Percentiles rank a stretch among this genome's conserved stretches.
Evolutionary conservation across 2,888 invertebrate genomes (phyloP).

Genomic region (Cerastis leucographa): DNA sequence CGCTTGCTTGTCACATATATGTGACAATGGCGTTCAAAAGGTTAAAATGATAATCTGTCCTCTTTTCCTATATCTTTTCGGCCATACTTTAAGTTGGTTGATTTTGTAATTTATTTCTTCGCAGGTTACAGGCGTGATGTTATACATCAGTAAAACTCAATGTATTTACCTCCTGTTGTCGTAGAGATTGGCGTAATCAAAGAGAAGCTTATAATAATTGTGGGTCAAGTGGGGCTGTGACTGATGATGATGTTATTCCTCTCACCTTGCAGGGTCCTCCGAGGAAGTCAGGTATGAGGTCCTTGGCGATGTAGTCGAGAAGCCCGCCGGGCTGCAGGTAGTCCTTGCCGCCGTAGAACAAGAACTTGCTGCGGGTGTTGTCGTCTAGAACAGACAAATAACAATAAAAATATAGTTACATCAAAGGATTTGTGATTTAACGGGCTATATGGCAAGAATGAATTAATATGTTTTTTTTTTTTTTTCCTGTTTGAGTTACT

Average conservation of each 20-base stretch:
- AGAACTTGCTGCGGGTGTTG: slow-evolving; percentile 97
- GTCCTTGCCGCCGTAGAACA: slow-evolving; percentile 97
- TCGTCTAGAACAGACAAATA: slow-evolving; percentile 92
- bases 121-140: background rate
- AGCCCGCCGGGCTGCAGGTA: slow-evolving; percentile 95
- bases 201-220: background rate
- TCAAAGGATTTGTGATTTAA: too few species aligned
- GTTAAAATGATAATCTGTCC: too few species aligned
- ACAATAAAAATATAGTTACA: background rate
- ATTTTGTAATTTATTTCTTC: background rate
- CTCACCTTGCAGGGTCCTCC: slow-evolving; percentile 96
- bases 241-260: background rate
- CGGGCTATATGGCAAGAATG: too few species aligned
- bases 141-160: too few species aligned
- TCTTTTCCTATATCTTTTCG: background rate
- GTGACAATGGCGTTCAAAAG: too few species aligned
- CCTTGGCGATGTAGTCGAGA: slow-evolving; percentile 95
- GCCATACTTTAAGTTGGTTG: background rate
- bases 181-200: background rate
- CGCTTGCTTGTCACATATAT: too few species aligned
- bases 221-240: background rate
- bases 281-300: slow-evolving; percentile 97
- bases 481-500: background rate
- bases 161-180: background rate
- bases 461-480: too few species aligned